Base-by-base conservation (phyloP, 2,797 vertebrate species). In the Botia kubotai region DNA sequence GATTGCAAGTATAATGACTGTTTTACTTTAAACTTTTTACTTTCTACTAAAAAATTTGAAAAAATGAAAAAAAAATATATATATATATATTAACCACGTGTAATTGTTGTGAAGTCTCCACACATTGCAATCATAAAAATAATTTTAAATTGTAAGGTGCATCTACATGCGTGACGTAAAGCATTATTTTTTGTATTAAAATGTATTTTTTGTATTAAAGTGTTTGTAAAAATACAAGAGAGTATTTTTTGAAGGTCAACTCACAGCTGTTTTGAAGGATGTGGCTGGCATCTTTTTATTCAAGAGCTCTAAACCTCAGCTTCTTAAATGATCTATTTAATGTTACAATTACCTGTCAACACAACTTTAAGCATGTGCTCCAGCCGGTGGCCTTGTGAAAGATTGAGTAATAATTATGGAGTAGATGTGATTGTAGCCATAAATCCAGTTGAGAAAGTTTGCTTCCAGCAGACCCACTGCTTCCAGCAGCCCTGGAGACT, bases 401-500 rank as follows among this genome's bases (percentile, higher is more conserved):
- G 36, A 65, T 50, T 36, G 48, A 16, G 2, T 83, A 68, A 75
- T 58, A 75, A 81, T 78, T 81, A 71, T 77, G 12, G 36, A 36
- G 55, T 48, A 71, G 68, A 46, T 50, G 75, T 72, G 48, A 69
- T 58, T 58, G 57, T n/a, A 66, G 82, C 26, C 60, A 74, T 78
- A 78, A 77, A 78, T 80, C 79, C 82, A 80, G 75, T 36, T 72
- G 77, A 86, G 69, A 65, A 65, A 60, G 39, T 57, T 75, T 52
- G 52, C 73, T 63, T 74, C 67, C 72, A 73, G 70, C 53, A 76
- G 77, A 79, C 50, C 75, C 69, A 70, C 78, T 83, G 83, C 75
- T 81, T 60, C 80, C 79, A 82, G 84, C 81, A 86, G 68, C 36
- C 26, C 75, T 57, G 65, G 76, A 84, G 84, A 87, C 79, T 53